Percentiles rank a stretch among this genome's conserved stretches.
Evolutionary conservation across 2,797 vertebrate genomes (phyloP).

Genomic region (Eurystomus glaucurus): DNA sequence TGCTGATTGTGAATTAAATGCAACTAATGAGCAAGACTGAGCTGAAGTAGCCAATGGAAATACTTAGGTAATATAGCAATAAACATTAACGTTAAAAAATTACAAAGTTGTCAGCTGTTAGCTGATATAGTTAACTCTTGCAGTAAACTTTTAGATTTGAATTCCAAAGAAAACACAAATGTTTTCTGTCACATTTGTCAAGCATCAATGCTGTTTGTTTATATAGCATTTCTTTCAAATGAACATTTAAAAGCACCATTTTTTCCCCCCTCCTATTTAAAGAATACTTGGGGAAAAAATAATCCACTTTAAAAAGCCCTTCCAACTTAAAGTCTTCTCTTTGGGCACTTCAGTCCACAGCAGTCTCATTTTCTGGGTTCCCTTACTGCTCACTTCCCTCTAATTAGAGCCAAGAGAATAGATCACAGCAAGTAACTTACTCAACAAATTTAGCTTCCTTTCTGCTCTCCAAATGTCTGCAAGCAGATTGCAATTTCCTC

Average conservation of each 20-base stretch:
- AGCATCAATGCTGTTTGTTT: constrained; percentile 10
- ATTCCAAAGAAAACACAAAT: constrained; percentile 28
- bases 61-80: neutral
- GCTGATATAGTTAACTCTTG: neutral
- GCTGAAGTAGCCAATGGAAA: neutral
- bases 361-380: constrained; percentile 69
- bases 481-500: constrained; percentile 80
- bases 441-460: constrained; percentile 77
- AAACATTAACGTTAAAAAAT: neutral
- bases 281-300: constrained; percentile 19
- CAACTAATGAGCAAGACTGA: neutral
- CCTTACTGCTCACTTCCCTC: constrained; percentile 63
- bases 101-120: neutral
- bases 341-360: constrained; percentile 65
- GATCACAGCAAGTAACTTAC: constrained; percentile 76
- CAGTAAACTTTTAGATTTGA: neutral
- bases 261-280: neutral
- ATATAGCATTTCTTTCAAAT: neutral
- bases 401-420: constrained; percentile 79
- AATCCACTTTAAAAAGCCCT: constrained; percentile 16
- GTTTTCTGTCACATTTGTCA: constrained; percentile 39
- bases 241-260: neutral
- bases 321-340: constrained; percentile 51
- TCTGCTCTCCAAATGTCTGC: constrained; percentile 77
- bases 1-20: neutral